Evolutionary conservation across 2,113 vertebrate species (phyloP), one percentile per base, ranked within the genome.

Genomic region (Ariopsis seemanni): DNA sequence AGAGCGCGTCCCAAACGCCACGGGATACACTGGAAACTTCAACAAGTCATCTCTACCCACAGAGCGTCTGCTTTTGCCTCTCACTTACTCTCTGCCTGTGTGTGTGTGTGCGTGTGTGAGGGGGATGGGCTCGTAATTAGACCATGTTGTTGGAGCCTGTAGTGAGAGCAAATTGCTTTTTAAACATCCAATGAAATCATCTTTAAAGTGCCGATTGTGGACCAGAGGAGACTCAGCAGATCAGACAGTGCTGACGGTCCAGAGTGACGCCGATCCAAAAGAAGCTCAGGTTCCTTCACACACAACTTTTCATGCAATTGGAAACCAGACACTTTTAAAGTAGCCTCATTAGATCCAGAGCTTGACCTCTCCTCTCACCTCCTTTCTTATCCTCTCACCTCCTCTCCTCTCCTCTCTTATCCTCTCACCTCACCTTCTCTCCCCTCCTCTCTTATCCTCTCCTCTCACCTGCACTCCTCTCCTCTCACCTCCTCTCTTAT

Each of bases 251-350:
- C 90, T 82, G 92, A 92, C 96, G 95, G 96, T 96, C 96, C 94
- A 92, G 95, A 93, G 55, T 63, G 97, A 96, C 89, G 92, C 52
- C 22, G 48, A 78, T 27, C 50, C n/a, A 55, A n/a, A 79, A 92
- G 96, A 95, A 94, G 96, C 95, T 95, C 96, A 96, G 95, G 95
- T 95, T 96, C 95, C 97, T 97, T 93, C 72, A 82, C 67, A 27
- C 63, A 65, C 1, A 25, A 71, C 75, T n/a, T 69, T 85, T 89
- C 86, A 89, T 55, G 85, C 65, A 58, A 90, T 89, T 85, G 87
- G 91, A 90, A 87, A 90, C 92, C 91, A 89, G 93, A 94, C 91
- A 91, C 89, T 52, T 79, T 5, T 86, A 91, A 92, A 91, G 91
- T 90, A 93, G 91, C 91, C 93, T 85, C 77, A 85, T 85, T 89